phyloP scores from a whole-genome alignment of 2,113 vertebrate species.

The Euleptes europaea region DNA sequence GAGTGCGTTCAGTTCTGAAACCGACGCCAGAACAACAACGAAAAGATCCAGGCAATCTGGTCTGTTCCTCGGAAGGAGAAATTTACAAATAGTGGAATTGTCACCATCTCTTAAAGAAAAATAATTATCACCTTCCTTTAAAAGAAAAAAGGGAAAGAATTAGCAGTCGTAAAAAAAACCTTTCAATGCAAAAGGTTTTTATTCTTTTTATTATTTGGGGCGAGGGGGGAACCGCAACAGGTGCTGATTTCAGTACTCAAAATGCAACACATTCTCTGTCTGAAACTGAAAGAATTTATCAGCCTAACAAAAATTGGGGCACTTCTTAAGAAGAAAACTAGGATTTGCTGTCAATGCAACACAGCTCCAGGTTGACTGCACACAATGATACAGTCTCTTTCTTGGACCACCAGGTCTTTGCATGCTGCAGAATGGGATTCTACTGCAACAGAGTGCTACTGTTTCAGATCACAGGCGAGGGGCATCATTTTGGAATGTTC shows the following conservation, averaged over 20 bases:
- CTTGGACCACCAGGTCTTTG: background rate
- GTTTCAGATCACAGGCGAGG: background rate
- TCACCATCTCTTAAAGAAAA: conserved; percentile 67
- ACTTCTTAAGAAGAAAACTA: background rate
- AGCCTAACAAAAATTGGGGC: background rate
- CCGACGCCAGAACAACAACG: conserved; percentile 79
- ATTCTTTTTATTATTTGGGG: background rate
- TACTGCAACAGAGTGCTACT: background rate
- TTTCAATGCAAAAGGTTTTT: conserved; percentile 49
- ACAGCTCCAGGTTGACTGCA: background rate
- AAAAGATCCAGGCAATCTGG: conserved; percentile 83
- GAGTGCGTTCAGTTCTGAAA: conserved; percentile 80
- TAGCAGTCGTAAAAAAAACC: conserved; percentile 41
- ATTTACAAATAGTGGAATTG: conserved; percentile 74
- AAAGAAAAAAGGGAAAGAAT: conserved; percentile 46
- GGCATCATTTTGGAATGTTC: background rate
- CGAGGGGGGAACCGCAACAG: conserved; percentile 8
- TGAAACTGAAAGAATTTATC: background rate
- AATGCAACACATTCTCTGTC: background rate
- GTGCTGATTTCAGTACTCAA: conserved; percentile 12
- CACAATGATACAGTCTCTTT: background rate
- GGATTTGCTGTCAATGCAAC: background rate
- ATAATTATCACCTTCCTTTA: conserved; percentile 67
- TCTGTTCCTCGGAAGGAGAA: conserved; percentile 76
- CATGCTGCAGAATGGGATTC: background rate